Evolutionary conservation across 2,888 invertebrate species (phyloP), one percentile per base, ranked within the genome.

Genomic region (Epistrophella euchroma): DNA sequence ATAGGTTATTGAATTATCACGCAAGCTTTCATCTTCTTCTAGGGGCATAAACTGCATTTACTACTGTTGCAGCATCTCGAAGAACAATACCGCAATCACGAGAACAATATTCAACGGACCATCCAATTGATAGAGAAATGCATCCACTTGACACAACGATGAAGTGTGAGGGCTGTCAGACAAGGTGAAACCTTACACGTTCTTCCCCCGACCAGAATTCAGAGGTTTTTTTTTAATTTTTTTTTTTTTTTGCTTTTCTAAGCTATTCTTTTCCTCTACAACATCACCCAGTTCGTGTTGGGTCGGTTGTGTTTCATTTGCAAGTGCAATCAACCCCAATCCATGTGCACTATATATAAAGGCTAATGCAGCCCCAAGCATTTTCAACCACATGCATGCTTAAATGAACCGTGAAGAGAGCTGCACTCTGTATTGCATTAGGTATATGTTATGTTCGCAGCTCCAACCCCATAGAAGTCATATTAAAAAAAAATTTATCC

Each of bases 181-280:
- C 87, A 87, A 87, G 83, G 87, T 87, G 87, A 87, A 87, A 83
- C 87, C 83, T 72, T 83, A 87, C 79, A 79, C 79, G 72, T 87
- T 87, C 68, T 66, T 52, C 68, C 52, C 50, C 47, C 70, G 52
- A 83, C 78, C 83, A 73, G 64, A 79, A 73, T 78, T 66, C 66
- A 68, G 78, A 68, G 72, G 83, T 55, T 76, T 62, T 66, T 68
- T 68, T 40, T 56, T 37, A n/a, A 40, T 45, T 68, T 28, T 40
- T 9, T 71, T 58, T 77, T 43, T 25, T 22, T 77, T 28, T 62
- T 35, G 17, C 43, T 43, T 56, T 37, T 43, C 60, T 76, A 47
- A 60, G 58, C 37, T 37, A 17, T 50, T 56, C 45, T 37, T 15
- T 50, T 56, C 45, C 56, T 64, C n/a, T 22, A 71, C 37, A 56